phyloP scores from a whole-genome alignment of 2,113 vertebrate species.

The Esox niger region DNA sequence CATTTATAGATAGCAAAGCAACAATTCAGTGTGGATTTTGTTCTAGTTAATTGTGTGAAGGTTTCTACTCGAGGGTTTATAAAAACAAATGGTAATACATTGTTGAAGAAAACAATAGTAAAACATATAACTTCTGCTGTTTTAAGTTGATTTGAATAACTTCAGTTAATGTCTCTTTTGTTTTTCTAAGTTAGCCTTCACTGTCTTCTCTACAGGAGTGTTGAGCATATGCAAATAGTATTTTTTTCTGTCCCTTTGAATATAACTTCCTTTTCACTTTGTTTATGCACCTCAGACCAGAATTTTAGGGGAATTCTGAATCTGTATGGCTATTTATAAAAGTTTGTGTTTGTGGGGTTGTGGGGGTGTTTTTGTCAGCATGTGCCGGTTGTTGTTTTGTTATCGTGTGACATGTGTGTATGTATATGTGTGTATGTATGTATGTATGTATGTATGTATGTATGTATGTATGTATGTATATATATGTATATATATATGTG shows the following conservation, averaged over 20 bases:
- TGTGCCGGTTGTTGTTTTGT: slow-evolving; percentile 58
- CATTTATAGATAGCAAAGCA: not conserved
- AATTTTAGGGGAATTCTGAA: slow-evolving; percentile 67
- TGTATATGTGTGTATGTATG: too few relatives aligned
- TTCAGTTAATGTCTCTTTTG: not conserved
- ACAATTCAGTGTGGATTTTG: not conserved
- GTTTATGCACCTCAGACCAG: slow-evolving; percentile 46
- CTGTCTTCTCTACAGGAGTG: slow-evolving; percentile 18
- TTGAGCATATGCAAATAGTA: slow-evolving; percentile 52
- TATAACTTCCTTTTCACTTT: slow-evolving; percentile 60
- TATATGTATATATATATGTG: too few relatives aligned
- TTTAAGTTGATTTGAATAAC: not conserved
- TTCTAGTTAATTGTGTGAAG: too few relatives aligned
- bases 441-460: too few relatives aligned
- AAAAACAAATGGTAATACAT: too few relatives aligned
- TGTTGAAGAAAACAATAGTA: not conserved
- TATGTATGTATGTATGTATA: too few relatives aligned
- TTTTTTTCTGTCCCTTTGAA: slow-evolving; percentile 41
- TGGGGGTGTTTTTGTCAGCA: slow-evolving; percentile 48
- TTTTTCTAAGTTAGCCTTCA: not conserved
- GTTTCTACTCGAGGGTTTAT: too few relatives aligned
- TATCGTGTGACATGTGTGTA: not conserved
- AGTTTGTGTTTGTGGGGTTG: slow-evolving; percentile 44
- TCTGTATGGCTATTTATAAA: slow-evolving; percentile 60
- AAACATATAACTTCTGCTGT: not conserved